A percentile compares a stretch with the other conserved stretches of the same genome.
Evolutionary conservation across 2,113 vertebrate species (phyloP).

Genomic region (Garra rufa): DNA sequence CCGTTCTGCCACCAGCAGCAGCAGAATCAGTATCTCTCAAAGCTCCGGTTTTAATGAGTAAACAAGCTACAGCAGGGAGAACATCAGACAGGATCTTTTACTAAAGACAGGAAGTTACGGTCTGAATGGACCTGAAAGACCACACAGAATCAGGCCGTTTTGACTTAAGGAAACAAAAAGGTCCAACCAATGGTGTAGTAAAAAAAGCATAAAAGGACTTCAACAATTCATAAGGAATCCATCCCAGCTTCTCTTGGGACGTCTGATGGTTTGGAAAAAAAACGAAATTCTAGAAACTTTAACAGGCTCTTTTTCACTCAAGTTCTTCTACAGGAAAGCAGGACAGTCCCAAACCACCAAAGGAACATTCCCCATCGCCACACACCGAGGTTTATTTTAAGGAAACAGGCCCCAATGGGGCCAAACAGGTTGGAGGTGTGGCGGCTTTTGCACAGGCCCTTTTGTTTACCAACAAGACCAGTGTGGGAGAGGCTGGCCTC

Average conservation of each 20-base stretch:
- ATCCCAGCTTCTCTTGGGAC: background rate
- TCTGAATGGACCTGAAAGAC: background rate
- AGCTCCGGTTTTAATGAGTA: constrained; percentile 9
- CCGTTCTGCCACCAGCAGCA: constrained; percentile 3
- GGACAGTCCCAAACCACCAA: constrained; percentile 7
- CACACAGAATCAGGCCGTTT: background rate
- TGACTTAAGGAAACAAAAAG: background rate
- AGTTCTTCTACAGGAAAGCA: background rate
- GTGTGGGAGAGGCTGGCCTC: constrained; percentile 12
- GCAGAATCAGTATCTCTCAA: background rate
- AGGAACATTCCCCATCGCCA: background rate
- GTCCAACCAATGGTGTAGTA: background rate
- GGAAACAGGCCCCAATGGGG: constrained; percentile 1
- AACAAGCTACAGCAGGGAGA: background rate
- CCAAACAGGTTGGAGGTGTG: constrained; percentile 18
- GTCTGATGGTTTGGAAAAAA: background rate
- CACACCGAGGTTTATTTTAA: background rate
- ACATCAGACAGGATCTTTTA: background rate
- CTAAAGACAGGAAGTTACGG: background rate
- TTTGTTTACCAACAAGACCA: constrained; percentile 37
- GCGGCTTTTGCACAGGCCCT: background rate
- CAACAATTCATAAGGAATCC: constrained; percentile 1
- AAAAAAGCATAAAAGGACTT: constrained; percentile 12
- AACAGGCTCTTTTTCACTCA: background rate
- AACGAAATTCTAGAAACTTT: background rate